Conservation (phyloP, 2,888 invertebrate genomes). For the Campoletis raptor region DNA sequence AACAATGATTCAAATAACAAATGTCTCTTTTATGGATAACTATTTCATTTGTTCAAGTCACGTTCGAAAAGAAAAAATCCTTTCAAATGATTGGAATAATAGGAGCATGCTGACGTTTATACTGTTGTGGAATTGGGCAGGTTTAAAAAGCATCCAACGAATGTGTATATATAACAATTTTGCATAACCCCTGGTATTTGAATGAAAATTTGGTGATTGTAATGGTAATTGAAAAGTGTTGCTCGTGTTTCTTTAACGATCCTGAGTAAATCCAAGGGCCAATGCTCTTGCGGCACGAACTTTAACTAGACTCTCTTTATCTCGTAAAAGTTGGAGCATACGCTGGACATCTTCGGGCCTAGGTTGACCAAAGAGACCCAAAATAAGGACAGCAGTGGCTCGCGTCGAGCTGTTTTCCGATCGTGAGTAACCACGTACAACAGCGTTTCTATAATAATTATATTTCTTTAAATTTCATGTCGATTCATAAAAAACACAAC, state of each 20-base stretch:
- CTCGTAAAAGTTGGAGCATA: conserved; percentile 80
- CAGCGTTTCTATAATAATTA: conserved; percentile 75
- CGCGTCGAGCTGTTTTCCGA: conserved; percentile 78
- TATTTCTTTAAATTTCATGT: neutral
- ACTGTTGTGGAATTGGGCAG: neutral
- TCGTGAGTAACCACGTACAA: conserved; percentile 81
- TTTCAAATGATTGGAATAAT: conserved; percentile 18
- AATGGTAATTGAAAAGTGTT: neutral
- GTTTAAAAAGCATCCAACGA: neutral
- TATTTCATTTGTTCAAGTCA: neutral
- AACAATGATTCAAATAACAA: neutral
- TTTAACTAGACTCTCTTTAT: conserved; percentile 78
- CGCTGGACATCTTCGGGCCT: conserved; percentile 80
- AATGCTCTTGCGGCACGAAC: conserved; percentile 79
- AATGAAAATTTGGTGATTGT: neutral
- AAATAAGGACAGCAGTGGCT: conserved; percentile 79
- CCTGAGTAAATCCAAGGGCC: conserved; percentile 75
- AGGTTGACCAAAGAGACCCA: conserved; percentile 79
- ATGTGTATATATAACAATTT: neutral
- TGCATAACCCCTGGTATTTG: neutral
- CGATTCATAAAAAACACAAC: neutral
- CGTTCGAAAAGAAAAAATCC: neutral
- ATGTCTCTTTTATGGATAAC: neutral
- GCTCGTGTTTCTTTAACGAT: neutral
- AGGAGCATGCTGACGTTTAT: conserved; percentile 10